Evolutionary conservation across 2,888 invertebrate species (phyloP).

Genomic region (Trissolcus brochymenae): DNA sequence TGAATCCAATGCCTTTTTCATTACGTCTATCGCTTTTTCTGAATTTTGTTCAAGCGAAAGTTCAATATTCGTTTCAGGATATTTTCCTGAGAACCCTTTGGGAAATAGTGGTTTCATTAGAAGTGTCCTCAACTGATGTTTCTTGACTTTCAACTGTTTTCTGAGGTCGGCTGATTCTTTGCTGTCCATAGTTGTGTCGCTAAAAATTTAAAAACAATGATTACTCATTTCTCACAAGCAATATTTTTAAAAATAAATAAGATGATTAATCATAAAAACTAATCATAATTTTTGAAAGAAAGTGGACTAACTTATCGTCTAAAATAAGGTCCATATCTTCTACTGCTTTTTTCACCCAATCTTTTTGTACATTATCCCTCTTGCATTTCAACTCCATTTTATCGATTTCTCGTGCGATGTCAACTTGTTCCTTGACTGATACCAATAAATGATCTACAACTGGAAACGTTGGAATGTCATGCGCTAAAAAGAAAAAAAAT

Average conservation of each 20-base stretch:
- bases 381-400: slow-evolving; percentile 82
- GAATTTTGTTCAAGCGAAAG: slow-evolving; percentile 66
- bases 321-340: slow-evolving; percentile 82
- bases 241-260: not conserved
- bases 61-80: slow-evolving; percentile 75
- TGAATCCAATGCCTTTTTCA: slow-evolving; percentile 76
- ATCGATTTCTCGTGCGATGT: slow-evolving; percentile 88
- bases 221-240: not conserved
- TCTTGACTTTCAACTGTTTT: slow-evolving; percentile 77
- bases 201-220: not conserved
- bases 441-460: slow-evolving; percentile 81
- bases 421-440: slow-evolving; percentile 84
- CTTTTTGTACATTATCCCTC: slow-evolving; percentile 82
- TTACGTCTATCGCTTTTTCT: slow-evolving; percentile 78
- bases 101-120: slow-evolving; percentile 82
- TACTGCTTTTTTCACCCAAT: slow-evolving; percentile 81
- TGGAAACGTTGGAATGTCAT: slow-evolving; percentile 91
- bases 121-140: slow-evolving; percentile 78
- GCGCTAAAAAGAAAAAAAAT: slow-evolving; percentile 79
- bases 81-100: slow-evolving; percentile 82
- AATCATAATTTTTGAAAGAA: not conserved
- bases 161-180: slow-evolving; percentile 75
- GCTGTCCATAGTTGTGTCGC: slow-evolving; percentile 25
- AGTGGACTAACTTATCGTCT: slow-evolving; percentile 22
- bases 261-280: not conserved